Conservation (phyloP, 2,888 invertebrate genomes). For the Phoenoteleia sp. region DNA sequence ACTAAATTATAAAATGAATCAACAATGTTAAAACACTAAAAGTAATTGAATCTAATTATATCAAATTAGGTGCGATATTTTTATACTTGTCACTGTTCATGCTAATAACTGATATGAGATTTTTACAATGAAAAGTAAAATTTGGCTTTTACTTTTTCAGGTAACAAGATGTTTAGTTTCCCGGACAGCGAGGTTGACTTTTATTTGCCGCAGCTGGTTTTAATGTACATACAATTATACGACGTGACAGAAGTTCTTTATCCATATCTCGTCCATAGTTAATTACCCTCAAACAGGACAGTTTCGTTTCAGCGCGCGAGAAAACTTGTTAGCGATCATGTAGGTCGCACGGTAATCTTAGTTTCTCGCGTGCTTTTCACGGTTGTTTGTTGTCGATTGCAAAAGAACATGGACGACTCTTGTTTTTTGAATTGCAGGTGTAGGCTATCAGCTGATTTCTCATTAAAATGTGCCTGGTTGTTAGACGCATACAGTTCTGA, state of each 20-base stretch:
- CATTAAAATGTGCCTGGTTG: conserved; percentile 98
- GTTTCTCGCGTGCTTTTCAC: conserved; percentile 7
- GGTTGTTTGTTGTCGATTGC: conserved; percentile 17
- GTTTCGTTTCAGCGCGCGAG: too few relatives aligned
- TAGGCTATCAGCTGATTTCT: conserved; percentile 98
- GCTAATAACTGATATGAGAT: neutral
- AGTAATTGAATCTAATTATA: too few relatives aligned
- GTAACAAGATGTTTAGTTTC: conserved; percentile 99
- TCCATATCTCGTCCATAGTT: conserved; percentile 89
- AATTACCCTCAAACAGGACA: conserved; percentile 76
- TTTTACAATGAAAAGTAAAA: too few relatives aligned
- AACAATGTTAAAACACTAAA: too few relatives aligned
- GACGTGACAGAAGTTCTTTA: conserved; percentile 96
- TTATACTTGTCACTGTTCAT: neutral
- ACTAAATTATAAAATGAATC: too few relatives aligned
- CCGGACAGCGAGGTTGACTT: conserved; percentile 97
- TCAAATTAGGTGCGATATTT: too few relatives aligned
- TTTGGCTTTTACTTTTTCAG: conserved; percentile 86
- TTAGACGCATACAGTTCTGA: conserved; percentile 97
- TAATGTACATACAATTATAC: conserved; percentile 99
- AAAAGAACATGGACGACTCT: too few relatives aligned
- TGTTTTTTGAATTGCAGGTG: conserved; percentile 89
- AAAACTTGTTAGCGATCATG: conserved; percentile 8
- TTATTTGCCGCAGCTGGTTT: conserved; percentile 98
- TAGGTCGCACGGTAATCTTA: neutral